A percentile compares a stretch with the other conserved stretches of the same genome.
Conservation (phyloP, 1,140 invertebrate species). For the Penaeus indicus region DNA sequence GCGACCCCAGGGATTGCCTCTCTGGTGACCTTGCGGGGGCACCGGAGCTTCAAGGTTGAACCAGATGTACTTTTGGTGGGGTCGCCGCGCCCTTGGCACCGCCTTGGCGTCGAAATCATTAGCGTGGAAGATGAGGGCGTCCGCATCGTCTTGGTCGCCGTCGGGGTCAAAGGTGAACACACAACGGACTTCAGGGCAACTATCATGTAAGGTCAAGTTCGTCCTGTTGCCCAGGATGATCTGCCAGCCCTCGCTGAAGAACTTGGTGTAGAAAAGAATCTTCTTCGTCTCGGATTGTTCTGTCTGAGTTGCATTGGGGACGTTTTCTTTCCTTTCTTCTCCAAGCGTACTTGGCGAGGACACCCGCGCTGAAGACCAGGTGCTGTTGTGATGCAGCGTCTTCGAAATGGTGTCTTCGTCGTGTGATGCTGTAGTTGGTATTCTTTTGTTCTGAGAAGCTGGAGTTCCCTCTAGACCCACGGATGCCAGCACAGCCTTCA, state of each 20-base stretch:
- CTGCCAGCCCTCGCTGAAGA: conserved; percentile 23
- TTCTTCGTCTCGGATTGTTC: background rate
- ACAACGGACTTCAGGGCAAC: conserved; percentile 38
- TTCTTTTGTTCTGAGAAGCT: too few relatives aligned
- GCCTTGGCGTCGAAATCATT: background rate
- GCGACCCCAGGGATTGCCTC: background rate
- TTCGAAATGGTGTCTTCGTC: too few relatives aligned
- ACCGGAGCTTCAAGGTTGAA: conserved; percentile 38
- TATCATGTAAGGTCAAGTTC: background rate
- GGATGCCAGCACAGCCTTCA: too few relatives aligned
- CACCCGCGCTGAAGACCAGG: too few relatives aligned
- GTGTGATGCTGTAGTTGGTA: too few relatives aligned
- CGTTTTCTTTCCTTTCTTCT: too few relatives aligned
- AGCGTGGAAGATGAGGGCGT: conserved; percentile 48
- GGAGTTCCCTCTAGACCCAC: too few relatives aligned
- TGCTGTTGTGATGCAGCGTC: too few relatives aligned
- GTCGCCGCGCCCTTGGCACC: conserved; percentile 21
- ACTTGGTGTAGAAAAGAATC: conserved; percentile 25
- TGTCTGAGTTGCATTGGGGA: too few relatives aligned
- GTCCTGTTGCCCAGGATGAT: background rate
- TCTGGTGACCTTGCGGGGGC: background rate
- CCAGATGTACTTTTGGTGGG: conserved; percentile 46
- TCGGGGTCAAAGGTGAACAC: conserved; percentile 9
- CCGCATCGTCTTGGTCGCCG: conserved; percentile 10
- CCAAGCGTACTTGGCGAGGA: too few relatives aligned